Evolutionary conservation across 2,113 vertebrate genomes (phyloP), one percentile per base, ranked within the genome.

Genomic region (Dicrurus megarhynchus): DNA sequence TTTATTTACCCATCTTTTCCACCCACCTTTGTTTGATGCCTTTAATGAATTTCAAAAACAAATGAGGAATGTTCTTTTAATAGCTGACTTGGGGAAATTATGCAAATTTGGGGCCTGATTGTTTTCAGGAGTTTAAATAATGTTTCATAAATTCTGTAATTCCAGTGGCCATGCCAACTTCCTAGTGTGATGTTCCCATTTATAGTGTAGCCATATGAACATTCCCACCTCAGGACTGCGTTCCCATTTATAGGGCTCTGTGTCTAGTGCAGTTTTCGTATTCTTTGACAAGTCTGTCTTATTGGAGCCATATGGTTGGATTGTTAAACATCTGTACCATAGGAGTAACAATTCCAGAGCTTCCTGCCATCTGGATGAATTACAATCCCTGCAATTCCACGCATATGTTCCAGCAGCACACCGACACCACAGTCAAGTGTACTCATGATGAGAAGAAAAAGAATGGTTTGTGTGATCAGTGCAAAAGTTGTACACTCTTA

Each of bases 281-380:
- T 52, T 76, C 87, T 94, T 81, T 95, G 89, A 73, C 94, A 91
- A 84, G 44, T 67, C 86, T 69, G 89, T 88, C 84, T 94, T 75
- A 71, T 78, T 94, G 89, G 87, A 94, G 89, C 97, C 98, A 98
- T 95, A 97, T 97, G 98, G 97, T 89, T 95, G 79, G 95, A 96
- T 57, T 90, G 97, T 95, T 96, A 93, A 97, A 97, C 97, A 98
- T 98, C 98, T 98, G 98, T 94, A 97, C 94, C 89, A 32, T 55
- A 95, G 96, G 91, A 96, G 89, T 69, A 95, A 79, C 91, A 82
- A 86, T 96, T 96, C 30, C 52, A 96, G 87, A 97, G 92, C 95
- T 89, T 91, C 91, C 95, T 87, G 85, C 97, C 98, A 97, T 97
- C 98, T 98, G 98, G 96, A 86, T 90, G 94, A 96, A 94, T 97